Evolutionary conservation across 2,888 invertebrate genomes (phyloP).

Genomic region (Magallana nippona): DNA sequence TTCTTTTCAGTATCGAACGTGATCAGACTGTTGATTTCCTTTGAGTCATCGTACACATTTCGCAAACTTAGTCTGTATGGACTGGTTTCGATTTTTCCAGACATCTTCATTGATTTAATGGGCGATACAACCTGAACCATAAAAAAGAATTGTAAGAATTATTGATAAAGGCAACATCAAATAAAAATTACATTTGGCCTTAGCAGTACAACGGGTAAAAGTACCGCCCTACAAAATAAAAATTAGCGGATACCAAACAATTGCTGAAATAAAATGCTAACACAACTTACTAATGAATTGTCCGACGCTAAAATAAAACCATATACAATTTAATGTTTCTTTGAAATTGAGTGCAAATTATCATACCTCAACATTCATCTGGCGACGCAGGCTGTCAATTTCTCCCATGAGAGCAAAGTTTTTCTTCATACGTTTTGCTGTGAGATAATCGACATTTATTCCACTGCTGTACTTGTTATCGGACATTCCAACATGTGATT

Average conservation of each 20-base stretch:
- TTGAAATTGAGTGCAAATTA: not conserved
- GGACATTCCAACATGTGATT: conserved; percentile 59
- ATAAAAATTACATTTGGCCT: no score
- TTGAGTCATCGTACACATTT: conserved; percentile 57
- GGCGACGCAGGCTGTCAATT: conserved; percentile 58
- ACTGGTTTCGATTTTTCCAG: conserved; percentile 53
- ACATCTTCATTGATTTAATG: conserved; percentile 62
- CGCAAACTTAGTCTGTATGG: conserved; percentile 57
- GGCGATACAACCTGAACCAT: conserved; percentile 61
- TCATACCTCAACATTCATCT: conserved; percentile 62
- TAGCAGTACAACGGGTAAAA: no score
- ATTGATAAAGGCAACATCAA: not conserved
- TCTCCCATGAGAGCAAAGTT: conserved; percentile 61
- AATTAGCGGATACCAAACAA: no score
- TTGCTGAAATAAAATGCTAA: not conserved
- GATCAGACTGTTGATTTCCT: conserved; percentile 56
- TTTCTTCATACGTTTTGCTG: conserved; percentile 58
- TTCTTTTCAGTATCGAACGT: conserved; percentile 51
- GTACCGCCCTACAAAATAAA: no score
- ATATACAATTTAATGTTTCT: not conserved
- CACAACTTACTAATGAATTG: conserved; percentile 18
- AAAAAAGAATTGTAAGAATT: not conserved
- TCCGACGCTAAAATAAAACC: not conserved
- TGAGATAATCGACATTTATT: conserved; percentile 63
- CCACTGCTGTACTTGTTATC: conserved; percentile 57